Percentiles rank a stretch among this genome's conserved stretches.
Conservation (phyloP, 2,888 invertebrate species). For the Acleris sparsana region DNA sequence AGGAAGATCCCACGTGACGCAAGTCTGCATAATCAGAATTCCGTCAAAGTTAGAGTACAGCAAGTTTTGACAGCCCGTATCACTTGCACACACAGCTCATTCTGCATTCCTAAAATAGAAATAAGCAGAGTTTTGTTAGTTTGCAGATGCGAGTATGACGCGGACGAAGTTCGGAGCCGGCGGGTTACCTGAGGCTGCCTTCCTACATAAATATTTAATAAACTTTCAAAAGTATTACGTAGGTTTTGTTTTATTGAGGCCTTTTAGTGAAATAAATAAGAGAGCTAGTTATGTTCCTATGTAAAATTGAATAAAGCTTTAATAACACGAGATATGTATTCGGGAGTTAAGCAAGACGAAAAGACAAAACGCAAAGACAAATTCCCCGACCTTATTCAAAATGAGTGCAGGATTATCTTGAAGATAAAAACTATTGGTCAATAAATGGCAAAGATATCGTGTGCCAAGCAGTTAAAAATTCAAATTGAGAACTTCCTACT, state of each 20-base stretch:
- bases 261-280: constrained; percentile 20
- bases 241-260: constrained; percentile 30
- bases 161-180: constrained; percentile 25
- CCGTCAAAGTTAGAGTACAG: constrained; percentile 49
- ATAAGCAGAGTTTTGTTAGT: constrained; percentile 56
- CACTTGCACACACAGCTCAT: constrained; percentile 62
- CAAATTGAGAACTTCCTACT: too few relatives aligned
- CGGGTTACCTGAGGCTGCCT: constrained; percentile 33
- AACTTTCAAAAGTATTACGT: constrained; percentile 32
- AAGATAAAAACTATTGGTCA: neutral
- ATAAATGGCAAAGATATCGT: neutral
- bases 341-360: too few relatives aligned
- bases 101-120: constrained; percentile 67
- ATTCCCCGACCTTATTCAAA: too few relatives aligned
- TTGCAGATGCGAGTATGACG: constrained; percentile 31
- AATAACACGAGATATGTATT: too few relatives aligned
- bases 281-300: constrained; percentile 12
- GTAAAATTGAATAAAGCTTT: too few relatives aligned
- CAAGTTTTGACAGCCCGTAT: constrained; percentile 61
- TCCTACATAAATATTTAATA: constrained; percentile 36
- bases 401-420: neutral
- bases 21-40: constrained; percentile 56
- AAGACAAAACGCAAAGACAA: too few relatives aligned
- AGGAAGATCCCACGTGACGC: constrained; percentile 41
- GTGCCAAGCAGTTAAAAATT: too few relatives aligned